A percentile compares a stretch with the other conserved stretches of the same genome.
Evolutionary conservation across 2,797 vertebrate species (phyloP).

Genomic region (Myotis pilosus): DNA sequence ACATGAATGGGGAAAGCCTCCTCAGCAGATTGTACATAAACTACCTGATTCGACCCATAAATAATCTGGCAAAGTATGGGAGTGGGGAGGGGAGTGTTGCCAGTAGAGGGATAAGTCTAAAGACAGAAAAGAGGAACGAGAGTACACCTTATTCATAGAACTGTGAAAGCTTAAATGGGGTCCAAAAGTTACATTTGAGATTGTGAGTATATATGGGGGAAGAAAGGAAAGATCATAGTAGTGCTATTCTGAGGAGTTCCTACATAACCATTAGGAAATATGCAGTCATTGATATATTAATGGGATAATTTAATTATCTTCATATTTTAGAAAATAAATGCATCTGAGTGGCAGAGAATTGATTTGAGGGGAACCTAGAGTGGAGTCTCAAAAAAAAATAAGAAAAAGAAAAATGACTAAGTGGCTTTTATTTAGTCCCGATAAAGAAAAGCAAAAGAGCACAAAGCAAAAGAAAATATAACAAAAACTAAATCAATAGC

Average conservation of each 20-base stretch:
- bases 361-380: not conserved
- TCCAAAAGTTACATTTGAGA: not conserved
- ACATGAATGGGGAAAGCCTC: not conserved
- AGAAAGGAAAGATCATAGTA: not conserved
- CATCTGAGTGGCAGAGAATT: not conserved
- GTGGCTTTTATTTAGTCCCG: not conserved
- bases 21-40: not conserved
- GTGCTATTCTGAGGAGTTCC: not conserved
- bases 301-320: not conserved
- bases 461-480: not conserved
- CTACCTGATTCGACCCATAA: not conserved
- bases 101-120: not conserved
- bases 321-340: not conserved
- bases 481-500: not conserved
- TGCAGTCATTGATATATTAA: not conserved
- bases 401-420: not conserved
- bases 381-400: not conserved
- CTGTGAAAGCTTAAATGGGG: not conserved
- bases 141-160: not conserved
- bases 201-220: not conserved
- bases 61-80: not conserved
- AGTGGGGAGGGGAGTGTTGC: rapidly evolving
- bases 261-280: not conserved
- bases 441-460: not conserved
- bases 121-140: not conserved